Conservation (phyloP, 1,140 invertebrate genomes). For the Calliopsis andreniformis region DNA sequence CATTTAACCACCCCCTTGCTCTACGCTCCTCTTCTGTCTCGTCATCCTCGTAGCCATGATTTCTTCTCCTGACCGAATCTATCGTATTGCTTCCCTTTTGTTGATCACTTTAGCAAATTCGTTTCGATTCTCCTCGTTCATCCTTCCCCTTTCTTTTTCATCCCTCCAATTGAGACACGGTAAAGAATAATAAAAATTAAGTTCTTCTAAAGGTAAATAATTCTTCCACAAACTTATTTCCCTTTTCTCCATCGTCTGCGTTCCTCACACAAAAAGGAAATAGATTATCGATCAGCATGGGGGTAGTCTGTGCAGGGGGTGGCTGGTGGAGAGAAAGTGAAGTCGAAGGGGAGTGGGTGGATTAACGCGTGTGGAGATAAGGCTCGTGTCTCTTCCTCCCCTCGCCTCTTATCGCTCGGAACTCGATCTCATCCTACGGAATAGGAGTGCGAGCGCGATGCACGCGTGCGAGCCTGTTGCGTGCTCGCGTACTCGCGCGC, state of each 20-base stretch:
- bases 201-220: too few relatives aligned
- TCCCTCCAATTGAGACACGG: too few relatives aligned
- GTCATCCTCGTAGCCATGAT: background rate
- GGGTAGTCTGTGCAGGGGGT: background rate
- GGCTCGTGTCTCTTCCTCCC: slow-evolving; percentile 44
- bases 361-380: slow-evolving; percentile 39
- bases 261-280: too few relatives aligned
- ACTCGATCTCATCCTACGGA: slow-evolving; percentile 55
- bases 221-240: too few relatives aligned
- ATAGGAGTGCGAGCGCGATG: slow-evolving; percentile 56
- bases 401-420: slow-evolving; percentile 43
- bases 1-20: slow-evolving; percentile 31
- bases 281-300: too few relatives aligned
- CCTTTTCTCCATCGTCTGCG: too few relatives aligned
- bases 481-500: slow-evolving; percentile 39
- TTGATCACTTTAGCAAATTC: background rate
- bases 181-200: too few relatives aligned
- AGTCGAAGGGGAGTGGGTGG: background rate
- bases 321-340: background rate
- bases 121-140: too few relatives aligned
- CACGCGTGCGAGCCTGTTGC: slow-evolving; percentile 10
- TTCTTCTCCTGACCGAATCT: background rate
- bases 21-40: background rate
- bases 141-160: too few relatives aligned
- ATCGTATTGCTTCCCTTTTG: background rate